phyloP scores from a whole-genome alignment of 2,888 invertebrate species.

The Pemphredon lugubris region DNA sequence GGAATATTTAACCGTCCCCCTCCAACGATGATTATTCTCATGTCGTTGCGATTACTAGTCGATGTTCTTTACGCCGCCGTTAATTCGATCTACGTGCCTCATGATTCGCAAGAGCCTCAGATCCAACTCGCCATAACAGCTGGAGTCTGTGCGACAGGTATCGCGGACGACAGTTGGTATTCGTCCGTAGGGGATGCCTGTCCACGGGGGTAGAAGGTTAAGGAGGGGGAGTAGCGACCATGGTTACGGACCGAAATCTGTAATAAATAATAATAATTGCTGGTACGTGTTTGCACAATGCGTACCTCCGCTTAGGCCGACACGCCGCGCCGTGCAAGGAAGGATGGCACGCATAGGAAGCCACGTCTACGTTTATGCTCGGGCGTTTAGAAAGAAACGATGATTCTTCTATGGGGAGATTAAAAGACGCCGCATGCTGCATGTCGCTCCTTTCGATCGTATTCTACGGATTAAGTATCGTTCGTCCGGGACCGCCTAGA shows the following conservation, averaged over 20 bases:
- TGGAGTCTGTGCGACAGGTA: slow-evolving; percentile 62
- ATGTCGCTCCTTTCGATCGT: too few relatives aligned
- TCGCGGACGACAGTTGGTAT: slow-evolving; percentile 62
- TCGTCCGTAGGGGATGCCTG: slow-evolving; percentile 50
- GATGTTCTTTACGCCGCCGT: too few relatives aligned
- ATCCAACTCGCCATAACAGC: slow-evolving; percentile 58
- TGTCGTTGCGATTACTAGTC: too few relatives aligned
- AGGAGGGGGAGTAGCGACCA: slow-evolving; percentile 64
- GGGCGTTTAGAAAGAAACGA: slow-evolving; percentile 30
- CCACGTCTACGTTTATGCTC: slow-evolving; percentile 5
- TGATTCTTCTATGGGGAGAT: slow-evolving; percentile 55
- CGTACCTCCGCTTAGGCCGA: slow-evolving; percentile 72
- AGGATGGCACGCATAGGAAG: slow-evolving; percentile 33
- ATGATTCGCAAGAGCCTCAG: slow-evolving; percentile 53
- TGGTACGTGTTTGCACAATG: slow-evolving; percentile 79
- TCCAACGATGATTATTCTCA: too few relatives aligned
- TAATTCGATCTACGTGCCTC: too few relatives aligned
- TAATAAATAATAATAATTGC: slow-evolving; percentile 80
- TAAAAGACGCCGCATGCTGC: slow-evolving; percentile 45
- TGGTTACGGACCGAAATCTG: slow-evolving; percentile 69
- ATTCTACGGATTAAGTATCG: not conserved
- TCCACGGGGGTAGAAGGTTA: slow-evolving; percentile 20
- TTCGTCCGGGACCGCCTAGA: too few relatives aligned
- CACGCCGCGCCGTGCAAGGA: slow-evolving; percentile 35
- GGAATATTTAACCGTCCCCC: too few relatives aligned